phyloP scores from a whole-genome alignment of 30 jellyfish, hydroid and myxozoan species.

The Morbakka virulenta region DNA sequence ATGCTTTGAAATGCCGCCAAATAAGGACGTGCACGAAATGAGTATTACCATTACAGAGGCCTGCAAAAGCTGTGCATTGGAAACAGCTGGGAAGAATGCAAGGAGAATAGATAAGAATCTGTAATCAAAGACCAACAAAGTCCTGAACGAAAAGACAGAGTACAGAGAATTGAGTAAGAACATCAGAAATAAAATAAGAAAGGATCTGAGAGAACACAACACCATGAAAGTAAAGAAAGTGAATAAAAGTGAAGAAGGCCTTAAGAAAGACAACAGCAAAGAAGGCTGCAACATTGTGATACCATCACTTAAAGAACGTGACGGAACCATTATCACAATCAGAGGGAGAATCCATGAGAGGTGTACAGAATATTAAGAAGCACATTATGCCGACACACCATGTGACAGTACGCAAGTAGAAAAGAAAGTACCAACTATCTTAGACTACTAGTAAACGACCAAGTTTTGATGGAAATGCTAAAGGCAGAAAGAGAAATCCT shows the following conservation, averaged over 20 bases:
- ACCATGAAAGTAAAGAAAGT: conserved; percentile 41
- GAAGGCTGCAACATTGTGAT: conserved; percentile 14
- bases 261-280: conserved; percentile 1
- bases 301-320: conserved; percentile 17
- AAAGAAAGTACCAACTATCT: too few relatives aligned
- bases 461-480: conserved; percentile 24
- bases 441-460: background rate
- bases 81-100: conserved; percentile 26
- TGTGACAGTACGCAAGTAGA: too few relatives aligned
- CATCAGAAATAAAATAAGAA: background rate
- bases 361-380: conserved; percentile 18
- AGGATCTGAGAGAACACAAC: conserved; percentile 30
- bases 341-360: conserved; percentile 41
- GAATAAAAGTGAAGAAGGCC: conserved; percentile 19
- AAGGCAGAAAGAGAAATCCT: conserved; percentile 31
- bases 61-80: conserved; percentile 31
- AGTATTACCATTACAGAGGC: conserved; percentile 9
- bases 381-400: too few relatives aligned
- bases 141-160: conserved; percentile 13
- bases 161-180: too few relatives aligned
- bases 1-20: conserved; percentile 13
- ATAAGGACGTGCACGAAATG: conserved; percentile 13
- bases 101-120: conserved; percentile 17
- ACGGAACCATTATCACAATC: conserved; percentile 14
- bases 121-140: conserved; percentile 21